Conservation (phyloP, 2,888 invertebrate genomes). For the Heliconius sara region DNA sequence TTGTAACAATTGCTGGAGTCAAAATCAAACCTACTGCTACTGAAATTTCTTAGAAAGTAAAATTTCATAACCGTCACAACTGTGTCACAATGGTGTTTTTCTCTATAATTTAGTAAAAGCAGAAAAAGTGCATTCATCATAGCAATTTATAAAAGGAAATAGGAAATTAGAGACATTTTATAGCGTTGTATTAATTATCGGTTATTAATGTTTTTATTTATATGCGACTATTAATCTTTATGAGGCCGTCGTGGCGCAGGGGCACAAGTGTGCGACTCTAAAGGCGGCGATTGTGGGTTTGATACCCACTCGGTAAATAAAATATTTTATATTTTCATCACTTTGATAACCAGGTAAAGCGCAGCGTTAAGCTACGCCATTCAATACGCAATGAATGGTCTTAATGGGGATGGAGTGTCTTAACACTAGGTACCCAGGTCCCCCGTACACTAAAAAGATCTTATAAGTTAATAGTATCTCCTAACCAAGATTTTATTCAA, state of each 20-base stretch:
- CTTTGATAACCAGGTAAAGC: background rate
- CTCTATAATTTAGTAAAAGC: background rate
- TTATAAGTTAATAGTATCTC: background rate
- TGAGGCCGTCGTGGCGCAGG: background rate
- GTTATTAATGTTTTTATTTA: conserved; percentile 2
- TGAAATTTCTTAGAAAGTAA: background rate
- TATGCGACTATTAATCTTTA: background rate
- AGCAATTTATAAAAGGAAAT: conserved; percentile 8
- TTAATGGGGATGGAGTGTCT: too few species aligned
- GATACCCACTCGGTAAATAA: background rate
- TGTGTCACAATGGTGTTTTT: background rate
- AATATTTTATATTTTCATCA: background rate
- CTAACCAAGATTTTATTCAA: background rate
- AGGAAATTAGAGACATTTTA: background rate
- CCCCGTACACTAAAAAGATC: too few species aligned
- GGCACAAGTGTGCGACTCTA: background rate
- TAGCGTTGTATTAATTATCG: conserved; percentile 10
- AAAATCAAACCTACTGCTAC: background rate
- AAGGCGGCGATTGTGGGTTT: background rate
- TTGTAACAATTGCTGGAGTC: background rate
- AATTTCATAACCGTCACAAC: background rate
- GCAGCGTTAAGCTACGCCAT: background rate
- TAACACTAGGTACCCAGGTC: too few species aligned
- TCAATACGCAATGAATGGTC: too few species aligned
- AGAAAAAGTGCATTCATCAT: background rate